These are phyloP conservation scores for Hofmannophila pseudospretella DNA, from an alignment of 2,888 invertebrate genomes.

Conservation along the genomic window DNA sequence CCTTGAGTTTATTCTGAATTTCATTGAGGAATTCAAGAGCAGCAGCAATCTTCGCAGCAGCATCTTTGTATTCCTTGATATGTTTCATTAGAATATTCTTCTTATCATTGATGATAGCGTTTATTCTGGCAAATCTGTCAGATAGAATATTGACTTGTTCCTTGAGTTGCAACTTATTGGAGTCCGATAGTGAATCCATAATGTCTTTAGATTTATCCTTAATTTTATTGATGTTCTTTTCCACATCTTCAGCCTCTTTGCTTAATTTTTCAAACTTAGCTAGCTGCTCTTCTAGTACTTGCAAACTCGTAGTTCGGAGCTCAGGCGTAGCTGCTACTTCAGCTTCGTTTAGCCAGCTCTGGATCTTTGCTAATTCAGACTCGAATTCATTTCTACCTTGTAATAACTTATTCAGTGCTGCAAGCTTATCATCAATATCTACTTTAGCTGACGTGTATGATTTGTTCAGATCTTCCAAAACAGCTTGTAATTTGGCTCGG, in stretches of 20 bases:
- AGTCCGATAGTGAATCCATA: slow-evolving; percentile 87
- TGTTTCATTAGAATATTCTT: slow-evolving; percentile 85
- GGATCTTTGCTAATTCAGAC: slow-evolving; percentile 86
- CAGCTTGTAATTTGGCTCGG: slow-evolving; percentile 79
- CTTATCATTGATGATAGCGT: slow-evolving; percentile 86
- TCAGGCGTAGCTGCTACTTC: slow-evolving; percentile 91
- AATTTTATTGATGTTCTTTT: slow-evolving; percentile 84
- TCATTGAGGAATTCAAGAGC: slow-evolving; percentile 87
- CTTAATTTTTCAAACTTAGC: slow-evolving; percentile 89
- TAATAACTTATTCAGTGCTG: slow-evolving; percentile 83
- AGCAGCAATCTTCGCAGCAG: slow-evolving; percentile 87
- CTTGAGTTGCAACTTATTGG: slow-evolving; percentile 89
- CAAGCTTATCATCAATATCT: slow-evolving; percentile 84
- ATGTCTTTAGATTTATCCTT: slow-evolving; percentile 89
- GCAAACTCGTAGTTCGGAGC: slow-evolving; percentile 86
- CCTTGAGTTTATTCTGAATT: slow-evolving; percentile 90
- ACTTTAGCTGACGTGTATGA: slow-evolving; percentile 85
- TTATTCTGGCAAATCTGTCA: slow-evolving; percentile 86
- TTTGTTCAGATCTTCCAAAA: slow-evolving; percentile 82
- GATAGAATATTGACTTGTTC: slow-evolving; percentile 88
- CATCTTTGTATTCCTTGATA: slow-evolving; percentile 88
- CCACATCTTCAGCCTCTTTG: slow-evolving; percentile 84
- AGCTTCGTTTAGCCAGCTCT: slow-evolving; percentile 93
- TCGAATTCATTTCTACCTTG: slow-evolving; percentile 90
- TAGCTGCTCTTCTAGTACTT: slow-evolving; percentile 91